Evolutionary conservation across 2,113 vertebrate genomes (phyloP).

Genomic region (Abramis brama): DNA sequence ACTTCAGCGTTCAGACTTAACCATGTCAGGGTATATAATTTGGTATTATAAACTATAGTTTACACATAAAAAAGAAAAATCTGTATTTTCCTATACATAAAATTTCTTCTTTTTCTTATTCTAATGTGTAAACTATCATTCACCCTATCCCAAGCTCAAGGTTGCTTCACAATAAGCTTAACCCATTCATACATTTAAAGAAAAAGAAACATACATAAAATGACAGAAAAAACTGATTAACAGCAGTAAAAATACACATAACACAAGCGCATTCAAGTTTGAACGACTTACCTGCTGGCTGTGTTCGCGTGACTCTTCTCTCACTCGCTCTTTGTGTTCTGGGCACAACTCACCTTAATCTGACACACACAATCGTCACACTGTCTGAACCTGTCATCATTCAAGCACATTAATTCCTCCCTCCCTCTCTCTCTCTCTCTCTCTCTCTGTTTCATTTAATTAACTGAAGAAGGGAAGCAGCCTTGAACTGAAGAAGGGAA

Average conservation of each 20-base stretch:
- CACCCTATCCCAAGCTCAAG: not conserved
- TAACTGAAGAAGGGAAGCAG: slow-evolving; percentile 23
- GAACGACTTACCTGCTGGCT: slow-evolving; percentile 46
- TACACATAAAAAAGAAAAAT: not conserved
- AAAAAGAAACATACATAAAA: not conserved
- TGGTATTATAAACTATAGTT: not conserved
- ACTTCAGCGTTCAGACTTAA: not conserved
- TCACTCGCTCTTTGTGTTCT: slow-evolving; percentile 9
- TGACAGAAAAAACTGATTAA: not conserved
- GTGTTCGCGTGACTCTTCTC: not conserved
- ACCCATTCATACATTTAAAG: not conserved
- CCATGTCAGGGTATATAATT: not conserved
- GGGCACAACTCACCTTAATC: slow-evolving; percentile 38
- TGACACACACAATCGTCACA: slow-evolving; percentile 48
- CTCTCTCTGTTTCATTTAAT: slow-evolving; percentile 28
- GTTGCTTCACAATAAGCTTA: not conserved
- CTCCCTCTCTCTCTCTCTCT: slow-evolving; percentile 28
- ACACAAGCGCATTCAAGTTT: not conserved
- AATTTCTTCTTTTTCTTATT: no score
- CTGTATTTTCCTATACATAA: not conserved
- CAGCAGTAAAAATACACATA: not conserved
- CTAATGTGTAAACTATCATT: not conserved
- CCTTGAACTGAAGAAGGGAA: slow-evolving; percentile 10
- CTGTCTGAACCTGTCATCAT: slow-evolving; percentile 59
- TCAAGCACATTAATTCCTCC: slow-evolving; percentile 42